A percentile compares a stretch with the other conserved stretches of the same genome.
Conservation (phyloP, 2,888 invertebrate genomes). For the Ectemnius continuus region DNA sequence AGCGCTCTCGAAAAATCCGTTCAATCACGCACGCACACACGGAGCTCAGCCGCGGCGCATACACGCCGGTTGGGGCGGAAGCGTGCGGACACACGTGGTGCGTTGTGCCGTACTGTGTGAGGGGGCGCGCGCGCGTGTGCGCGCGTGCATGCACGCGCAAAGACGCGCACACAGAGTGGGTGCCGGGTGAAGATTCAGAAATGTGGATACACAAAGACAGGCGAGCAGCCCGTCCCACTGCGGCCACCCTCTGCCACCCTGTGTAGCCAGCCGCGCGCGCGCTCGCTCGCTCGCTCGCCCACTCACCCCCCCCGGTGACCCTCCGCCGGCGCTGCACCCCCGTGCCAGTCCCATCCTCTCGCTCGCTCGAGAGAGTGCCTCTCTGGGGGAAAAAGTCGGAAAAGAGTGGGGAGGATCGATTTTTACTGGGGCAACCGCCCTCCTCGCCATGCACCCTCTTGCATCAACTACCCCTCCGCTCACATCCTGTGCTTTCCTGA, state of each 20-base stretch:
- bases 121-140: too few relatives aligned
- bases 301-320: constrained; percentile 9
- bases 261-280: constrained; percentile 47
- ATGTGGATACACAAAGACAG: constrained; percentile 62
- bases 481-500: constrained; percentile 67
- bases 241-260: constrained; percentile 35
- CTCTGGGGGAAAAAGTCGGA: constrained; percentile 72
- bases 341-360: constrained; percentile 50
- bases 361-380: constrained; percentile 60
- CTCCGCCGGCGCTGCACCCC: constrained; percentile 27
- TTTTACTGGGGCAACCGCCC: constrained; percentile 79
- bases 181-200: constrained; percentile 53
- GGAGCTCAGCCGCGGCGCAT: neutral
- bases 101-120: constrained; percentile 2
- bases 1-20: constrained; percentile 64
- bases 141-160: constrained; percentile 19
- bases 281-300: too few relatives aligned
- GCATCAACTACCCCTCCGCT: constrained; percentile 69
- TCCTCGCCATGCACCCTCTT: constrained; percentile 70
- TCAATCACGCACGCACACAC: constrained; percentile 50
- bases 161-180: constrained; percentile 26
- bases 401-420: constrained; percentile 79
- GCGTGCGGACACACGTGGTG: constrained; percentile 9
- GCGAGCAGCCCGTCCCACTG: constrained; percentile 43
- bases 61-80: neutral